Percentiles rank a stretch among this genome's conserved stretches.
These are phyloP conservation scores for Amia ocellicauda DNA, from an alignment of 2,113 vertebrate genomes.

Conservation along the genomic window DNA sequence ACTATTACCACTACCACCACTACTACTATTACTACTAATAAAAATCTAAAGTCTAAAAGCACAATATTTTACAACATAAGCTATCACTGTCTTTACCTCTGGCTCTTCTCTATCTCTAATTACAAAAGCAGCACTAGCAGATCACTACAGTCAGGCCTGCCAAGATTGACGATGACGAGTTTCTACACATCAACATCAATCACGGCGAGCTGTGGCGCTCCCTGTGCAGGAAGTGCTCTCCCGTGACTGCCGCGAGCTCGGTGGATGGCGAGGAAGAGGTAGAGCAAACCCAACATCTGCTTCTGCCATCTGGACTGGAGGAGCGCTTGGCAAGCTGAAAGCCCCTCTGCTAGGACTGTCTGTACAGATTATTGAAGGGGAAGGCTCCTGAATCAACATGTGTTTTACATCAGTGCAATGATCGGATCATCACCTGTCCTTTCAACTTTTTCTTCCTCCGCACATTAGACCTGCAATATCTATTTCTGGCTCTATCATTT, in stretches of 20 bases:
- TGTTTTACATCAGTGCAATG: slow-evolving; percentile 39
- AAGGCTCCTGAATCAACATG: slow-evolving; percentile 28
- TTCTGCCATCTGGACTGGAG: slow-evolving; percentile 30
- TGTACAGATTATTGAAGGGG: neutral
- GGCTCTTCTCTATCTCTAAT: neutral
- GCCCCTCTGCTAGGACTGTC: neutral
- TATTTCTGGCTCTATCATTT: neutral
- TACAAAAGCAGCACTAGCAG: slow-evolving; percentile 23
- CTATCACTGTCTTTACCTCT: neutral
- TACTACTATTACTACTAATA: too few species aligned
- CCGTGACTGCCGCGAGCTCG: neutral
- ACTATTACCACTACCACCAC: too few species aligned
- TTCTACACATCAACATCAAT: slow-evolving; percentile 28
- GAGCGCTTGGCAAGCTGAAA: slow-evolving; percentile 3
- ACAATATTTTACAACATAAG: too few species aligned
- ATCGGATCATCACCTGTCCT: slow-evolving; percentile 22
- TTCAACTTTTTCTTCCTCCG: slow-evolving; percentile 19
- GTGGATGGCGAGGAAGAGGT: slow-evolving; percentile 5
- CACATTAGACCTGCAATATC: slow-evolving; percentile 20
- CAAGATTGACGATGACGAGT: slow-evolving; percentile 25
- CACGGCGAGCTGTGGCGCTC: slow-evolving; percentile 22
- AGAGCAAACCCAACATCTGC: slow-evolving; percentile 17
- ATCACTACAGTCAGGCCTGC: slow-evolving; percentile 2
- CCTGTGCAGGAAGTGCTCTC: slow-evolving; percentile 17
- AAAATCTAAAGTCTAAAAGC: too few species aligned